Conservation (phyloP, 2,797 vertebrate genomes). For the Helicolenus hilgendorfi region DNA sequence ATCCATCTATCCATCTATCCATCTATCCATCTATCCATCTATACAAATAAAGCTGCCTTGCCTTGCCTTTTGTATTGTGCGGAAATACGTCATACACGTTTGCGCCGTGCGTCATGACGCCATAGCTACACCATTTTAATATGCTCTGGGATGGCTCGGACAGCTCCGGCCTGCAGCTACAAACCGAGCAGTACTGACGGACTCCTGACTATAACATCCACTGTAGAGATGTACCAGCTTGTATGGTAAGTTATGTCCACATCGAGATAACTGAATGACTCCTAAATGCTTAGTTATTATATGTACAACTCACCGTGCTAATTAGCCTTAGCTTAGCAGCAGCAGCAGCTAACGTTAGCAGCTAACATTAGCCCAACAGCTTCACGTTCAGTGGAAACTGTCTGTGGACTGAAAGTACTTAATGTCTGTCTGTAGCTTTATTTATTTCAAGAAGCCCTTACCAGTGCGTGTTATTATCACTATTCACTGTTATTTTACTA, state of each 20-base stretch:
- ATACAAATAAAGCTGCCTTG: no score
- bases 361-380: neutral
- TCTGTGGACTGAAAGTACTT: neutral
- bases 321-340: neutral
- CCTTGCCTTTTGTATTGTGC: no score
- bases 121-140: neutral
- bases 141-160: neutral
- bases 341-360: conserved; percentile 32
- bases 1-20: rapidly evolving
- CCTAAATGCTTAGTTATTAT: neutral
- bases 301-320: neutral
- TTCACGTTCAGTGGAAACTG: neutral
- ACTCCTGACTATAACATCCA: neutral
- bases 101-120: conserved; percentile 30
- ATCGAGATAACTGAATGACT: rapidly evolving
- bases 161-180: conserved; percentile 12
- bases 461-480: rapidly evolving
- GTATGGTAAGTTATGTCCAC: conserved; percentile 42
- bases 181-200: no score
- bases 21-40: rapidly evolving
- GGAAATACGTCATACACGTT: neutral
- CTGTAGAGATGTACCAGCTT: neutral
- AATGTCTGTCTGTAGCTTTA: rapidly evolving
- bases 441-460: rapidly evolving
- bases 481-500: neutral